A percentile compares a stretch with the other conserved stretches of the same genome.
These are phyloP conservation scores for Acronicta leporina DNA, from an alignment of 2,888 invertebrate species.

Conservation along the genomic window DNA sequence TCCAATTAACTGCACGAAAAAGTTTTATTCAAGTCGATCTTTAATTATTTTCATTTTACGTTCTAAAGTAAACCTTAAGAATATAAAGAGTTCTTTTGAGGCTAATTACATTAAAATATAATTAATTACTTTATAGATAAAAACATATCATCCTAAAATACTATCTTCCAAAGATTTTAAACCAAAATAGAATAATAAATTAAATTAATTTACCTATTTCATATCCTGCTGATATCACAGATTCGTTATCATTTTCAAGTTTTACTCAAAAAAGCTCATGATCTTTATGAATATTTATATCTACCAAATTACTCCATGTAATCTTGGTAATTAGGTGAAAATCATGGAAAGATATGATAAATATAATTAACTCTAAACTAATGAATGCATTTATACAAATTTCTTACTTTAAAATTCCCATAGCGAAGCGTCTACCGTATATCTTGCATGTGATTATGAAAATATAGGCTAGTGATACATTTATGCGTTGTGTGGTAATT, in stretches of 20 bases:
- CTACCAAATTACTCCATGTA: neutral
- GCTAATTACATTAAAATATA: no score
- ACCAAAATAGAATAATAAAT: neutral
- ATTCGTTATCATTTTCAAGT: neutral
- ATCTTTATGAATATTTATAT: slow-evolving; percentile 1
- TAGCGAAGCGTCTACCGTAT: slow-evolving; percentile 15
- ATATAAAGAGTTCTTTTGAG: no score
- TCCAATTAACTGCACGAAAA: no score
- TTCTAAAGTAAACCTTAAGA: no score
- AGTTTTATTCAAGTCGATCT: no score
- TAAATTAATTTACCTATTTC: neutral
- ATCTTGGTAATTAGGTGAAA: slow-evolving; percentile 1
- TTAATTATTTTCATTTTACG: no score
- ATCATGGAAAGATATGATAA: neutral
- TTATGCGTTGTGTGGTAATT: slow-evolving; percentile 65
- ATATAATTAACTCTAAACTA: neutral
- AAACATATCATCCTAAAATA: no score
- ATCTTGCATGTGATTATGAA: slow-evolving; percentile 55
- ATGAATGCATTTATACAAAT: slow-evolving; percentile 2
- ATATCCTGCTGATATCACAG: neutral
- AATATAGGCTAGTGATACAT: slow-evolving; percentile 58
- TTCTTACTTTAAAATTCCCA: slow-evolving; percentile 25
- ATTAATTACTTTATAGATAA: no score
- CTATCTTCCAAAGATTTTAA: neutral
- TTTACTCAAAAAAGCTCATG: neutral